Base-by-base conservation (phyloP, 1,140 invertebrate species). In the Lasioglossum albipes region DNA sequence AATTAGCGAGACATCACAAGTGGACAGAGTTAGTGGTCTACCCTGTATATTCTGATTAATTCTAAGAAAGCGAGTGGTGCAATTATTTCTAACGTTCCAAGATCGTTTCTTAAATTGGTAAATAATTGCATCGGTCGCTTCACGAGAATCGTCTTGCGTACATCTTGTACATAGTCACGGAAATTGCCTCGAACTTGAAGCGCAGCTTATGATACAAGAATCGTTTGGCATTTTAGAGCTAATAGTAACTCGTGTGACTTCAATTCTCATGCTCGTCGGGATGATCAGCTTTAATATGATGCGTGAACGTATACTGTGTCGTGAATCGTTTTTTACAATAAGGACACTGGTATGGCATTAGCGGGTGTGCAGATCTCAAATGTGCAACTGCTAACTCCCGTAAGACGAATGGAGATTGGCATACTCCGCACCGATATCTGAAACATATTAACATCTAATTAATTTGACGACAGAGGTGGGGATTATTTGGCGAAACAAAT, bases 291-390 rank as follows among this genome's bases (percentile, higher is more conserved):
- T 91, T 91, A 54, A 91, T 91, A 73, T 91, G 91, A 85, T 91
- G 90, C 0, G 89, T 88, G 52, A 91, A 91, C 9, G 78, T 88
- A 36, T 90, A 92, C 79, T 91, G 90, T 7, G 90, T 92, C 13
- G 88, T 89, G 41, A 91, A 91, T 18, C 88, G 88, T 76, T 88
- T 91, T 74, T 91, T 91, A 77, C 91, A 91, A 76, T 91, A 91
- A 79, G 89, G 90, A 74, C 90, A 91, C 59, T 91, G 90, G 84
- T 91, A 91, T 66, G 91, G 89, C 87, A 91, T 91, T 9, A 89
- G 36, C 3, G 91, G 91, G 81, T 91, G 91, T 61, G 91, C 91
- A 27, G 91, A 91, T 69, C 89, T 87, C n/a, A 91, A 82, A 80
- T 91, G 91, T 20, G 91, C 91, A 0, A 91, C 88, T 18, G 91